Percentiles rank a stretch among this genome's conserved stretches.
phyloP scores from a whole-genome alignment of 2,888 invertebrate species.

The Plebejus argus region DNA sequence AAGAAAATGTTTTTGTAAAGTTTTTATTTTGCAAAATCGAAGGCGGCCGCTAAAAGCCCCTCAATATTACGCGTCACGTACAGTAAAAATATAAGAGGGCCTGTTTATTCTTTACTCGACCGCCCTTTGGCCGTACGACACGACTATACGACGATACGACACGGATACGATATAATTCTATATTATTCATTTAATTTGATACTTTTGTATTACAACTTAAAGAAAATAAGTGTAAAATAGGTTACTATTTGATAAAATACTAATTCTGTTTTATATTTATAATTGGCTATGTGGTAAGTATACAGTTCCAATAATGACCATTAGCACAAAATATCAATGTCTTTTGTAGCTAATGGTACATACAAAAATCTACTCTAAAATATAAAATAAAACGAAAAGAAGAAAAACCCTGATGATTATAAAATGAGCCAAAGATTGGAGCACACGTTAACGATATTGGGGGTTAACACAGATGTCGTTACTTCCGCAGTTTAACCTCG shows the following conservation, averaged over 20 bases:
- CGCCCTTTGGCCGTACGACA: constrained; percentile 3
- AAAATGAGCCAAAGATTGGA: constrained; percentile 5
- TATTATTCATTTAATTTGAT: not conserved
- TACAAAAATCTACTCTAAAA: not conserved
- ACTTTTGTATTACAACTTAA: not conserved
- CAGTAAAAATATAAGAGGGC: constrained; percentile 41
- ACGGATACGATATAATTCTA: constrained; percentile 34
- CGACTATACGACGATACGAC: constrained; percentile 5
- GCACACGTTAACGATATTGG: constrained; percentile 26
- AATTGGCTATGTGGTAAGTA: no score
- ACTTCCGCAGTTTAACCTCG: constrained; percentile 42
- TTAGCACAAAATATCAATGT: no score
- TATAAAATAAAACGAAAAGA: not conserved
- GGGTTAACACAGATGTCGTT: constrained; percentile 35
- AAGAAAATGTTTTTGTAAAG: constrained; percentile 14
- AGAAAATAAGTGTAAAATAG: no score
- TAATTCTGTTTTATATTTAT: no score
- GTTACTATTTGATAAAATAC: no score
- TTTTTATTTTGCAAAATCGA: constrained; percentile 34
- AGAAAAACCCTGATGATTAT: not conserved
- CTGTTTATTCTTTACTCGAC: constrained; percentile 38
- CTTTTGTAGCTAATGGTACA: not conserved
- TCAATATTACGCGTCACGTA: constrained; percentile 44
- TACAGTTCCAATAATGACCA: no score
- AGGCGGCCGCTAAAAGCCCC: constrained; percentile 38